Percentiles rank a stretch among this genome's conserved stretches.
Evolutionary conservation across 2,888 invertebrate genomes (phyloP).

Genomic region (Sacculina carcini): DNA sequence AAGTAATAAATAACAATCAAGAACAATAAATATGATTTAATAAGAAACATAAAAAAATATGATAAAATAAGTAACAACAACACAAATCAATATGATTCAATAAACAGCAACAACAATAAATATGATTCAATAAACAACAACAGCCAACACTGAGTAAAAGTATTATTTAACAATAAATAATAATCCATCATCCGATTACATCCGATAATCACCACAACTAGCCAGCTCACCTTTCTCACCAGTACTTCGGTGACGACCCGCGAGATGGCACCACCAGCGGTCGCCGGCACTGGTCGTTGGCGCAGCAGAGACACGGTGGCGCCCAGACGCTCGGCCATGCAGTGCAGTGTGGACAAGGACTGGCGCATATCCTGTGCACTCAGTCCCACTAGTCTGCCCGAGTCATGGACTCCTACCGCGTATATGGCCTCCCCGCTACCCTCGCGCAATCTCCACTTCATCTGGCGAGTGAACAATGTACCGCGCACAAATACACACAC

Average conservation of each 20-base stretch:
- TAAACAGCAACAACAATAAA: too few species aligned
- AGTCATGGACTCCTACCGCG: conserved; percentile 81
- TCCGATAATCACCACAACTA: too few species aligned
- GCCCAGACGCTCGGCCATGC: conserved; percentile 65
- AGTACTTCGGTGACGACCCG: conserved; percentile 60
- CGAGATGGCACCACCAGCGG: conserved; percentile 13
- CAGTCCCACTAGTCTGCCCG: conserved; percentile 61
- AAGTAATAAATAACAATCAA: too few species aligned
- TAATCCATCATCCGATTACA: too few species aligned
- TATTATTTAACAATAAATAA: too few species aligned
- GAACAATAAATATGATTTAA: too few species aligned
- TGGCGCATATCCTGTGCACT: conserved; percentile 55
- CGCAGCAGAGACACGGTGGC: conserved; percentile 52
- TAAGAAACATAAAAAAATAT: too few species aligned
- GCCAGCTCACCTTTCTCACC: conserved; percentile 40
- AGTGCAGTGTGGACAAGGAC: conserved; percentile 52
- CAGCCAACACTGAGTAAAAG: too few species aligned
- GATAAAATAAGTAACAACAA: too few species aligned
- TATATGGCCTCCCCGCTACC: conserved; percentile 94
- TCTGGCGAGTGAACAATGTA: conserved; percentile 22
- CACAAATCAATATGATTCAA: too few species aligned
- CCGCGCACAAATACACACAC: not conserved
- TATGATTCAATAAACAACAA: too few species aligned
- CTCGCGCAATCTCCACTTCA: conserved; percentile 91
- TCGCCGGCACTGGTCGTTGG: conserved; percentile 28